A percentile compares a stretch with the other conserved stretches of the same genome.
These are phyloP conservation scores for Yponomeuta evonymella DNA, from an alignment of 2,888 invertebrate species.

Conservation along the genomic window DNA sequence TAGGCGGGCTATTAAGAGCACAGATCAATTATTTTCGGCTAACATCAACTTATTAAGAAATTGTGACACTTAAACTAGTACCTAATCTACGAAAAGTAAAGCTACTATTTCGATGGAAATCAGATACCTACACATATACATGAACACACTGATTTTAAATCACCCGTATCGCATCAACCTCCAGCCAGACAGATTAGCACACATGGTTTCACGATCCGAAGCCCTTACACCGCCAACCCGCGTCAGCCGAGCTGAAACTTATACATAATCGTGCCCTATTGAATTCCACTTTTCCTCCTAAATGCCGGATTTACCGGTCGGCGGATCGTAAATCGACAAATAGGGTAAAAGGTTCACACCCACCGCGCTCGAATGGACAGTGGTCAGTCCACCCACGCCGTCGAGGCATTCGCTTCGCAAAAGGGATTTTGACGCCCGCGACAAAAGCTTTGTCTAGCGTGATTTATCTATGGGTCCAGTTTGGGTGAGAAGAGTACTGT, in stretches of 20 bases:
- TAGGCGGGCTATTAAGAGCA: too few relatives aligned
- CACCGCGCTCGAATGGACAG: conserved; percentile 59
- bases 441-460: background rate
- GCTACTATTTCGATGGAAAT: too few relatives aligned
- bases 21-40: too few relatives aligned
- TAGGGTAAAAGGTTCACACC: conserved; percentile 47
- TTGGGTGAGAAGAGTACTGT: background rate
- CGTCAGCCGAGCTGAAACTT: conserved; percentile 25
- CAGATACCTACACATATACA: background rate
- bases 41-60: too few relatives aligned
- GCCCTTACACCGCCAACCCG: conserved; percentile 26
- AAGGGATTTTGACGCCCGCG: background rate
- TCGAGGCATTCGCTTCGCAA: conserved; percentile 1
- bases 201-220: conserved; percentile 33
- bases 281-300: conserved; percentile 38
- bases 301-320: conserved; percentile 31
- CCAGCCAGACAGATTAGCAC: background rate
- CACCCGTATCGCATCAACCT: background rate
- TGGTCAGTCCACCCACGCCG: conserved; percentile 45
- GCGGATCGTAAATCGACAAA: conserved; percentile 32
- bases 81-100: too few relatives aligned
- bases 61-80: too few relatives aligned
- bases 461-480: conserved; percentile 5
- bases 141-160: background rate
- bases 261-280: conserved; percentile 51